Conservation (phyloP, 2,113 vertebrate species). For the Ailurus styani region DNA sequence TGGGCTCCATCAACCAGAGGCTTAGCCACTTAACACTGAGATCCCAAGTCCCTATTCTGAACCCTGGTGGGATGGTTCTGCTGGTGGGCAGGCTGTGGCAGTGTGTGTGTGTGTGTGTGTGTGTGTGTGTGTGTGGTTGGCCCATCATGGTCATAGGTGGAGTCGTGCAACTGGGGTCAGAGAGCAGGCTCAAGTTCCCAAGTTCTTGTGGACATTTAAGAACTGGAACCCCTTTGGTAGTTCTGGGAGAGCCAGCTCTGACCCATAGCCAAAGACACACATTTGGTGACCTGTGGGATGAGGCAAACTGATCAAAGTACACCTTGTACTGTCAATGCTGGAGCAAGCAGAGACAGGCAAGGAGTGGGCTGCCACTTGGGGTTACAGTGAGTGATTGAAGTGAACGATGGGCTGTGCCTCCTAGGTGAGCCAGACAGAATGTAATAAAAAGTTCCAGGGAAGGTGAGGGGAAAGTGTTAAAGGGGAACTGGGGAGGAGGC, state of each 20-base stretch:
- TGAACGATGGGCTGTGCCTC: background rate
- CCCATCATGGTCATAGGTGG: background rate
- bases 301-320: slow-evolving; percentile 45
- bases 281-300: background rate
- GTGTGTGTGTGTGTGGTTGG: background rate
- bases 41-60: background rate
- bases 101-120: no score
- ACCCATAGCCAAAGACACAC: background rate
- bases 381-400: background rate
- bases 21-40: background rate
- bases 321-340: background rate
- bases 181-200: background rate
- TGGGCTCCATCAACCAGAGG: background rate
- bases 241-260: background rate
- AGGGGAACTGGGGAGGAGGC: background rate
- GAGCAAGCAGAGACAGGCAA: background rate
- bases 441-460: background rate
- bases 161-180: background rate
- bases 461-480: background rate
- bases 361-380: background rate
- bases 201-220: background rate
- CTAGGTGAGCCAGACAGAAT: background rate
- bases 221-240: background rate
- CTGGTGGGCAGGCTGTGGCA: background rate
- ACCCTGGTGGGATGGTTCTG: background rate